Evolutionary conservation across 2,113 vertebrate genomes (phyloP), one percentile per base, ranked within the genome.

Genomic region (Elephantulus edwardii): DNA sequence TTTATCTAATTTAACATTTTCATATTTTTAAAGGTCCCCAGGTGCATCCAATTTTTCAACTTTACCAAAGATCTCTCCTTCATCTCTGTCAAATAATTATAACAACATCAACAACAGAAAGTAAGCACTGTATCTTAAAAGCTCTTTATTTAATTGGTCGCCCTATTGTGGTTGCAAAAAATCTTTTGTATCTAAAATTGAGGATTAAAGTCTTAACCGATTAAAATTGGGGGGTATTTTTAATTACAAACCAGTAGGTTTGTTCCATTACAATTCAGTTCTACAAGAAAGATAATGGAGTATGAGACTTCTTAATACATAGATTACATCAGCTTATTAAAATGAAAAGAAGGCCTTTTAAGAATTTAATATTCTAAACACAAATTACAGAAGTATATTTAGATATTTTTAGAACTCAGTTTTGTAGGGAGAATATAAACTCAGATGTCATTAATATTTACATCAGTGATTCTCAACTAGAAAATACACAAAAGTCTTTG

Each of bases 31-130:
- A 99, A 99, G 99, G 99, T 99, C 99, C 98, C 98, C 99, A 98
- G 98, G 98, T 98, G 98, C 98, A 98, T 99, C 99, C 97, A 98
- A 99, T 99, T 99, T 99, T 98, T 99, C 98, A 98, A 97, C 99
- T 98, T 99, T 99, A 98, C 99, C 99, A 99, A 99, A 99, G 99
- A 99, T 99, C 98, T 99, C 98, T 98, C 98, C 98, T 98, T 98
- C 99, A 98, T 98, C 99, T 98, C 98, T 99, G 96, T 98, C 99
- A 99, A 99, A 99, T 99, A 99, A 98, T 99, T 99, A 99, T 99
- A 99, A 98, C 98, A 99, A 98, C 99, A 99, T 99, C 99, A 99
- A 98, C 99, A 98, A 98, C 98, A 98, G 99, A 99, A 99, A 99
- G 99, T 99, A 99, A 99, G 99, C 98, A 98, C 96, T 95, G 95